phyloP scores from a whole-genome alignment of 2,797 vertebrate genomes.

The Rhinella marina region DNA sequence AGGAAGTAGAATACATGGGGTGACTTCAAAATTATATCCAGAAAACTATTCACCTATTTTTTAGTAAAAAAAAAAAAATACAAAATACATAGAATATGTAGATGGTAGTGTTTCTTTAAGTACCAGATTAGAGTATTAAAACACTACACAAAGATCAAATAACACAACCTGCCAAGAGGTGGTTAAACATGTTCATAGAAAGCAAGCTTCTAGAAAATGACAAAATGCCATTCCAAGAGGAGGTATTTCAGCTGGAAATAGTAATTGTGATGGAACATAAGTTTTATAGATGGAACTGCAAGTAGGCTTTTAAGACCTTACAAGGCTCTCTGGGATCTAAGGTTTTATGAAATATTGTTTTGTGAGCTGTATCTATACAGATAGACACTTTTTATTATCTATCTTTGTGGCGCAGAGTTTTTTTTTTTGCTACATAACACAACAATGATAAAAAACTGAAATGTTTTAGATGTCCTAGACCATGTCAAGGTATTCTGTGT shows the following conservation, averaged over 20 bases:
- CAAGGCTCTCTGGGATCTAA: background rate
- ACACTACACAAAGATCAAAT: background rate
- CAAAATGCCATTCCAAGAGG: constrained; percentile 23
- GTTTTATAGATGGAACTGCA: constrained; percentile 12
- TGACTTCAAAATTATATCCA: too few species aligned
- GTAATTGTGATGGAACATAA: constrained; percentile 42
- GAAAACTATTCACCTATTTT: too few species aligned
- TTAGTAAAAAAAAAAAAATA: too few species aligned
- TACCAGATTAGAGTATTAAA: background rate
- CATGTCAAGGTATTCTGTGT: background rate
- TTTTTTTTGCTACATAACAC: background rate
- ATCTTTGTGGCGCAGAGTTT: background rate
- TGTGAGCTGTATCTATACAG: constrained; percentile 24
- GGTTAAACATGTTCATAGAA: constrained; percentile 36
- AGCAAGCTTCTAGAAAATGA: constrained; percentile 6
- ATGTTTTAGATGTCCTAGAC: background rate
- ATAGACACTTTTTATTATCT: background rate
- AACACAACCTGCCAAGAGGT: background rate
- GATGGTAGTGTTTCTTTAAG: too few species aligned
- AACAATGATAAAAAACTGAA: background rate
- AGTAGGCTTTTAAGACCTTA: constrained; percentile 33
- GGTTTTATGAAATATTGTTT: constrained; percentile 22
- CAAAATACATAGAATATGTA: too few species aligned
- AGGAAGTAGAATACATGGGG: too few species aligned
- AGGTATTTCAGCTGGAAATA: background rate